Base-by-base conservation (phyloP, 2,888 invertebrate genomes). In the Platycheirus rosarum region DNA sequence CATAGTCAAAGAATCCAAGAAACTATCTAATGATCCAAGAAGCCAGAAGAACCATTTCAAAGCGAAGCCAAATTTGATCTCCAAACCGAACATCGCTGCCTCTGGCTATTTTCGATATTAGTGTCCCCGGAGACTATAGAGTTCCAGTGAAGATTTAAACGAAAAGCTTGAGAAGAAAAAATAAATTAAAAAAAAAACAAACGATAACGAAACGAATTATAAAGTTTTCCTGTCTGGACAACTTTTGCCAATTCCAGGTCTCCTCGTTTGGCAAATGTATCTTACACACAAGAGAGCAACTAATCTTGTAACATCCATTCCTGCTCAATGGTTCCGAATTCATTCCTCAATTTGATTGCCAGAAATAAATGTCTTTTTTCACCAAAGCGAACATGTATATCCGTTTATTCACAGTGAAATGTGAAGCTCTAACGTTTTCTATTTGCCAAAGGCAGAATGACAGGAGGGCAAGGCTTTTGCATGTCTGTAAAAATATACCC, bases 221-320 rank as follows among this genome's bases (percentile, higher is more conserved):
- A 82, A 77, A 82, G 71, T 77, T 82, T 82, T 82, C 63, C 71
- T 68, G 63, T 77, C 77, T n/a, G 63, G 82, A 77, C 49, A 82
- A 77, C 68, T 82, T 82, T 71, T 46, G 44, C 49, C 77, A 77
- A 77, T 73, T 82, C 68, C 57, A 82, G 63, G 29, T 42, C 71
- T 13, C 9, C 3, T 2, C 13, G 2, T 11, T 55, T 1, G 4
- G 14, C 13, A 26, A 6, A 48, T 32, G 8, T 32, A 32, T 32
- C 29, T 32, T 26, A 48, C 23, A 57, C 9, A 55, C 26, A 57
- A 23, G 14, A 23, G 32, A 51, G 48, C 14, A 32, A 3, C n/a
- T 14, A 40, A 18, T 37, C 20, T 23, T 40, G 26, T 16, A 23
- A 23, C 11, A 13, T n/a, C 9, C 2, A 40, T 42, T 57, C 42